Base-by-base conservation (phyloP, 2,797 vertebrate genomes). In the Champsocephalus esox region DNA sequence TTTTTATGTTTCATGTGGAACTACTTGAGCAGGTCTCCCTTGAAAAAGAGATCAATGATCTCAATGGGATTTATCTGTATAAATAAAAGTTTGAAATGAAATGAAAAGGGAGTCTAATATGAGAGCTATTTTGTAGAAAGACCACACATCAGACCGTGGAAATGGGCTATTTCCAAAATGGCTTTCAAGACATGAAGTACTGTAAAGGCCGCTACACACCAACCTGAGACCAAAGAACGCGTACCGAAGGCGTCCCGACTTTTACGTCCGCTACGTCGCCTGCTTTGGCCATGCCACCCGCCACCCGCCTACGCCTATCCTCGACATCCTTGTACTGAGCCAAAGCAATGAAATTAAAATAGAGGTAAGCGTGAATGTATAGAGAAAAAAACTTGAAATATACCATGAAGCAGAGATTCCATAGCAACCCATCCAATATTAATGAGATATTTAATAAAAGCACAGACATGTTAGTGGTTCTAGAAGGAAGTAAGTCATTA, bases 151-250 rank as follows among this genome's bases (percentile, higher is more conserved):
- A 84, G 69, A 84, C 73, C 75, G 79, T 73, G 70, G 66, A 86
- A 89, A 91, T 85, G 58, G 76, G 66, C 83, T 62, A 77, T 85
- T 87, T 85, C 67, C 75, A 89, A 87, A 77, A 87, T 70, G 61
- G 59, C 63, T 89, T 84, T 82, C 75, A 76, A 68, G 66, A 75
- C 76, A 77, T 76, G 48, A 77, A 70, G 71, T 59, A 75, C 74
- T 70, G 75, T 73, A 79, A 81, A 28, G 24, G 24, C 24, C 24
- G 24, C 24, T 28, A 28, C 24, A 28, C 24, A 28, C 24, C 24
- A 28, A 28, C 24, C 24, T 28, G 24, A 28, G 24, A 28, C 24
- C 24, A 28, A 28, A 28, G 24, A 28, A 28, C 24, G 24, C 24
- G 24, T 28, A 28, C 24, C 24, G 3, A 28, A 28, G 24, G 24